A percentile compares a stretch with the other conserved stretches of the same genome.
These are phyloP conservation scores for Drosophila merina DNA, from an alignment of 2,888 invertebrate genomes.

Conservation along the genomic window DNA sequence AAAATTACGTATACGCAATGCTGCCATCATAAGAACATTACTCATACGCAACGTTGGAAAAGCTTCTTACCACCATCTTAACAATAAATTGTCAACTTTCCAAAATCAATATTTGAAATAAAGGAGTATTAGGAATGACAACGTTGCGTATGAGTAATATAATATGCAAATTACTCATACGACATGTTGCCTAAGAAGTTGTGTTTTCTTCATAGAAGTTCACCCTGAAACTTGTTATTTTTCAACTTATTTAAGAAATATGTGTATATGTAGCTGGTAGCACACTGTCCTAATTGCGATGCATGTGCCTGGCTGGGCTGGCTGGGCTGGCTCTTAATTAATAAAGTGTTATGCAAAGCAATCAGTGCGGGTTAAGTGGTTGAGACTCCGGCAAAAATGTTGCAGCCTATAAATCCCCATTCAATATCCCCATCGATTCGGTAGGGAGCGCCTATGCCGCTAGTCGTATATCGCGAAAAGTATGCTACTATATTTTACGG, in stretches of 20 bases:
- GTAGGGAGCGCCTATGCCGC: conserved; percentile 7
- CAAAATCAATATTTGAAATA: too few species aligned
- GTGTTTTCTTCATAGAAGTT: not conserved
- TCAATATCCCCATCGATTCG: conserved; percentile 7
- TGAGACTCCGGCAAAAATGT: not conserved
- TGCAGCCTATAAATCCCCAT: conserved; percentile 26
- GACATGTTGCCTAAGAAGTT: not conserved
- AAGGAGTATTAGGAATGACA: too few species aligned
- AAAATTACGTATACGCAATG: not conserved
- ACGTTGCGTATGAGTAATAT: not conserved
- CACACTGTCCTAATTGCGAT: conserved; percentile 18
- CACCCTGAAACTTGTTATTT: not conserved
- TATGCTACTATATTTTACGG: conserved; percentile 68
- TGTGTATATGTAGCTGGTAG: not conserved
- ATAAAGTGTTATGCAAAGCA: conserved; percentile 41
- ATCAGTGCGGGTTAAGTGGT: conserved; percentile 21
- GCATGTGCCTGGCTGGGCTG: conserved; percentile 8
- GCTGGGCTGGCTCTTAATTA: conserved; percentile 43
- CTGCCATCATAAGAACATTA: too few species aligned
- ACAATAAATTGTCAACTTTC: too few species aligned
- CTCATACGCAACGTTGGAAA: too few species aligned
- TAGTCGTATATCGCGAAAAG: conserved; percentile 59
- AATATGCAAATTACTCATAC: too few species aligned
- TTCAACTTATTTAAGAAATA: not conserved
- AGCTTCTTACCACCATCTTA: too few species aligned